Base-by-base conservation (phyloP, 1,140 invertebrate species). In the Chionoecetes opilio region DNA sequence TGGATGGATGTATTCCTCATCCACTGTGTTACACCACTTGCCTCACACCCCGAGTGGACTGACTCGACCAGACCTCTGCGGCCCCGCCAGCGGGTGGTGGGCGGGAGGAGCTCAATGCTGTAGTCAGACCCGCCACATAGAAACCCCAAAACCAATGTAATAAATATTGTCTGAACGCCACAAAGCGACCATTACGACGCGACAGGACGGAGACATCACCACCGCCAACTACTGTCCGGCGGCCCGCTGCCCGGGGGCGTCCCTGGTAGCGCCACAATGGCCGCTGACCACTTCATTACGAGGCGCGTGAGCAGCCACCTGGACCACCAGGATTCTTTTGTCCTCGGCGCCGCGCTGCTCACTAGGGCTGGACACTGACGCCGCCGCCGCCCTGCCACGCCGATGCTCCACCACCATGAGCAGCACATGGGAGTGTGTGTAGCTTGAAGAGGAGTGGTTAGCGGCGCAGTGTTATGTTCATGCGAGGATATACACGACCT, bases 101-200 rank as follows among this genome's bases (percentile, higher is more conserved):
- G 63, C 63, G 63, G 63, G 63, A 75, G 8, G 63, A 75, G 63
- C 2, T 75, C 21, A 75, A 75, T 75, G 26, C 63, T 75, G 63
- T 26, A 26, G 63, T n/a, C 21, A 32, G 53, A 75, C 89, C 46
- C 53, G 41, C 29, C 88, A 31, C 17, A 6, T 3, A 11, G 41
- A 17, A 53, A 53, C 46, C 21, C 46, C 46, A 75, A 75, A 75
- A 75, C 63, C 63, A 75, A n/a, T 75, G 21, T 91, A 91, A 91
- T 91, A 91, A 91, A 91, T 75, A 91, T 91, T 91, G 89, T 91
- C 89, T 75, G 89, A 75, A 75, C 26, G 89, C 89, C 89, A 91
- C 89, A 91, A 91, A 91, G 89, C 9, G 46, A 29, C 53, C 89
- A 91, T 91, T 91, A 91, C 89, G 53, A 34, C 46, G 31, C 46